These are phyloP conservation scores for Anagrus nilaparvatae DNA, from an alignment of 1,140 invertebrate genomes.

Conservation along the genomic window DNA sequence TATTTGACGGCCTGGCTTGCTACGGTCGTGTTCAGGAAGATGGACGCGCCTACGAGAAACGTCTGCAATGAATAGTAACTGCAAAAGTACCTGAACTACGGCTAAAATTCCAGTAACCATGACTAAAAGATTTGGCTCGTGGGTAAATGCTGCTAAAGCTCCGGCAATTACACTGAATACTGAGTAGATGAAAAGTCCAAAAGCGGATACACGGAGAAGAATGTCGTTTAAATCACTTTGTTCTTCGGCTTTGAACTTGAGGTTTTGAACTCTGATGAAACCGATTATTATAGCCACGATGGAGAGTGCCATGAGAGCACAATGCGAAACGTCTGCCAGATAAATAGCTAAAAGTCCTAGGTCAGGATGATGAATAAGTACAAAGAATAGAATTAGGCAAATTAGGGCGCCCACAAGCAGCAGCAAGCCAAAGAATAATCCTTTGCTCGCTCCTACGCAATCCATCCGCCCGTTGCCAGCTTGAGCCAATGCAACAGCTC, in stretches of 20 bases:
- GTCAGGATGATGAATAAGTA: conserved; percentile 73
- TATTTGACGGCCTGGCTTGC: conserved; percentile 88
- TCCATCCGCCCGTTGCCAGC: conserved; percentile 74
- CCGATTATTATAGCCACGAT: conserved; percentile 83
- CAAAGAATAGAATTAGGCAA: conserved; percentile 89
- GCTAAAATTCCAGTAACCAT: conserved; percentile 82
- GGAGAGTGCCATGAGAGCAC: conserved; percentile 74
- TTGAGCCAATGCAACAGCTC: conserved; percentile 71
- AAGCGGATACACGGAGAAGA: conserved; percentile 78
- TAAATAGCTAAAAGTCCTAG: conserved; percentile 76
- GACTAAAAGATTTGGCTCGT: conserved; percentile 78
- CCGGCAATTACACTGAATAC: conserved; percentile 90
- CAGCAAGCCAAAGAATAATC: conserved; percentile 86
- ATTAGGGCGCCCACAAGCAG: conserved; percentile 84
- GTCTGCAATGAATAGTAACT: conserved; percentile 91
- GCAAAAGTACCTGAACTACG: conserved; percentile 78
- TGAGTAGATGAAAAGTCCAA: conserved; percentile 85
- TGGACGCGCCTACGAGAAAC: conserved; percentile 83
- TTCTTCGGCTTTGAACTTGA: conserved; percentile 82
- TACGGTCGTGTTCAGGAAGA: conserved; percentile 79
- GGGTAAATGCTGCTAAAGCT: conserved; percentile 66
- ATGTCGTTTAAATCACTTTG: conserved; percentile 84
- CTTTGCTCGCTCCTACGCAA: conserved; percentile 85
- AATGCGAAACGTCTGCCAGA: conserved; percentile 82
- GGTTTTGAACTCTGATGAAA: conserved; percentile 68